Evolutionary conservation across 1,140 invertebrate species (phyloP).

Genomic region (Nasonia giraulti): DNA sequence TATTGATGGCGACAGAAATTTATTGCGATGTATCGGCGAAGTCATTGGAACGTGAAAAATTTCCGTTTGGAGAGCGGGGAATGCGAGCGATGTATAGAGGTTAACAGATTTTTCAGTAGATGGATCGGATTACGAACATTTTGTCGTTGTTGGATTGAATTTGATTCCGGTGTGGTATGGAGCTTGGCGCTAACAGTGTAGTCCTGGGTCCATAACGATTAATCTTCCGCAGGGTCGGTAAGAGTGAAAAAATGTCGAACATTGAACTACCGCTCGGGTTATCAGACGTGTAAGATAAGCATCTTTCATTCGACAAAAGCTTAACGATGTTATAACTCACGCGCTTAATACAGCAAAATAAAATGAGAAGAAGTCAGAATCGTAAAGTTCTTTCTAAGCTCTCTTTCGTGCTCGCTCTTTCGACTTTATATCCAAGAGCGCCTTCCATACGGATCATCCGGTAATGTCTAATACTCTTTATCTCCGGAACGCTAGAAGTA

Average conservation of each 20-base stretch:
- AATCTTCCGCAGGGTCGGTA: background rate
- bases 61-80: background rate
- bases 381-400: background rate
- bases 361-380: too few relatives aligned
- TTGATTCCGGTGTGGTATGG: background rate
- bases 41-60: background rate
- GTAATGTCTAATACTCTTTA: background rate
- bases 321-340: too few relatives aligned
- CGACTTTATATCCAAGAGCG: background rate
- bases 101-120: background rate
- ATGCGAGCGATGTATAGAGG: background rate
- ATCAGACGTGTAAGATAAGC: too few relatives aligned
- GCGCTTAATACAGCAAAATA: too few relatives aligned
- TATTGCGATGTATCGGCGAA: background rate
- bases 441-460: background rate
- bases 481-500: background rate
- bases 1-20: background rate
- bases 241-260: background rate
- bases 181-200: background rate
- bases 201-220: background rate
- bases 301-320: too few relatives aligned
- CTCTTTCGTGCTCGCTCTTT: background rate
- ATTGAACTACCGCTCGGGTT: background rate
- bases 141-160: background rate
- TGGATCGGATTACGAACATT: background rate